These are phyloP conservation scores for Ophioninae sp. DNA, from an alignment of 2,888 invertebrate species.

Conservation along the genomic window DNA sequence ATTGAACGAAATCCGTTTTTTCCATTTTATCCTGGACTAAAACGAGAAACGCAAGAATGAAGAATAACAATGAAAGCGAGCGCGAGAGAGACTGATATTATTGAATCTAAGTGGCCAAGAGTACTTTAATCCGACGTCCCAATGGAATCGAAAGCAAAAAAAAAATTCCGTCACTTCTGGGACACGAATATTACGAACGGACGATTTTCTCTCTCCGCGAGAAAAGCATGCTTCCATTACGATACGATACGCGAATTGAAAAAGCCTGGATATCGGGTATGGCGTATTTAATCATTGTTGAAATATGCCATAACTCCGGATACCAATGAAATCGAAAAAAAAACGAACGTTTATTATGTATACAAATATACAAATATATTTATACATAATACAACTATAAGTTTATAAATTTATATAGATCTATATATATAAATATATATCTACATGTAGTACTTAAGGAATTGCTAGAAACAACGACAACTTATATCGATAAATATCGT, in stretches of 20 bases:
- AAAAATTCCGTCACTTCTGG: conserved; percentile 11
- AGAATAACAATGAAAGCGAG: conserved; percentile 2
- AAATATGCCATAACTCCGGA: conserved; percentile 73
- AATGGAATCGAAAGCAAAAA: background rate
- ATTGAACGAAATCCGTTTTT: background rate
- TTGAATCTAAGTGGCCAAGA: conserved; percentile 65
- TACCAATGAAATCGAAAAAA: conserved; percentile 35
- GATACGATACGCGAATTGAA: conserved; percentile 27
- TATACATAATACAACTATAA: conserved; percentile 61
- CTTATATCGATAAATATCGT: conserved; percentile 15
- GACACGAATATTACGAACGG: conserved; percentile 50
- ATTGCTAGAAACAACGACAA: conserved; percentile 50
- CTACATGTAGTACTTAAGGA: conserved; percentile 62
- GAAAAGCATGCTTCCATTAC: conserved; percentile 76
- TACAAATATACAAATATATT: conserved; percentile 66
- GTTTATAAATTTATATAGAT: conserved; percentile 64
- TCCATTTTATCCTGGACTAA: background rate
- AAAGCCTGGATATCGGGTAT: conserved; percentile 62
- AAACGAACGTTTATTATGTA: conserved; percentile 56
- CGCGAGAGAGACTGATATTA: conserved; percentile 33
- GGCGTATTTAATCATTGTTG: conserved; percentile 70
- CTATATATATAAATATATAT: conserved; percentile 60
- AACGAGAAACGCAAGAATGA: conserved; percentile 1
- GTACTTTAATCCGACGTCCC: conserved; percentile 57
- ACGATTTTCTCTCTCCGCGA: conserved; percentile 76